Conservation (phyloP, 2,888 invertebrate species). For the Drosophila putrida region DNA sequence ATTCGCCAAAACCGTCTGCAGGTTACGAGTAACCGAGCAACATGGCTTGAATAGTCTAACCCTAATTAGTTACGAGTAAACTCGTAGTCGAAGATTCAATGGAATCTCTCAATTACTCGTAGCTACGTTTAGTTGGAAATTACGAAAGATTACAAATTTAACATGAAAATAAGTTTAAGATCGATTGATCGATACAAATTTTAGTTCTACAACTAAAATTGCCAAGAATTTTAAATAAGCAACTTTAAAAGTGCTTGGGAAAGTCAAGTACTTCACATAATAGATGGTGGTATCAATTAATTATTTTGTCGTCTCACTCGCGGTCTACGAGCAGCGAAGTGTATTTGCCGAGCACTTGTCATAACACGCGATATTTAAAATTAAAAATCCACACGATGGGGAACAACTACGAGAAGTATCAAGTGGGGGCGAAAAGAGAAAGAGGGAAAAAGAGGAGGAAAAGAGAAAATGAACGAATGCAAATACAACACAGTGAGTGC, state of each 20-base stretch:
- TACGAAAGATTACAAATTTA: neutral
- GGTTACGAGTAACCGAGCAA: slow-evolving; percentile 9
- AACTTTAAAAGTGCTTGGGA: neutral
- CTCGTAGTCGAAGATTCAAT: slow-evolving; percentile 4
- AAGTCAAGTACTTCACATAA: slow-evolving; percentile 2
- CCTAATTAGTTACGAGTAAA: slow-evolving; percentile 31
- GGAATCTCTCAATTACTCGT: slow-evolving; percentile 12
- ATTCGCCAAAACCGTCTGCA: slow-evolving; percentile 22
- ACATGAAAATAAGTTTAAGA: too few relatives aligned
- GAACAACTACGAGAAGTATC: neutral
- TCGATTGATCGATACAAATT: too few relatives aligned
- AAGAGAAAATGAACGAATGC: slow-evolving; percentile 1
- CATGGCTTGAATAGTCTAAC: slow-evolving; percentile 20
- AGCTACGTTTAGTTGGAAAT: neutral
- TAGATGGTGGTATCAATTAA: slow-evolving; percentile 11
- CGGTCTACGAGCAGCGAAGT: neutral
- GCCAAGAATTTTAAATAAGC: neutral
- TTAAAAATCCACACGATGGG: slow-evolving; percentile 26
- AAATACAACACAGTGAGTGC: slow-evolving; percentile 16
- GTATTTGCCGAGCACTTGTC: slow-evolving; percentile 58
- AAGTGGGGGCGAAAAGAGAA: neutral
- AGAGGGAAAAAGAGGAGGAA: neutral
- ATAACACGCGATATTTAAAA: slow-evolving; percentile 53
- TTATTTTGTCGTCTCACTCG: slow-evolving; percentile 14
- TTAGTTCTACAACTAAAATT: too few relatives aligned